A percentile compares a stretch with the other conserved stretches of the same genome.
These are phyloP conservation scores for Acrocera orbiculus DNA, from an alignment of 2,888 invertebrate genomes.

Conservation along the genomic window DNA sequence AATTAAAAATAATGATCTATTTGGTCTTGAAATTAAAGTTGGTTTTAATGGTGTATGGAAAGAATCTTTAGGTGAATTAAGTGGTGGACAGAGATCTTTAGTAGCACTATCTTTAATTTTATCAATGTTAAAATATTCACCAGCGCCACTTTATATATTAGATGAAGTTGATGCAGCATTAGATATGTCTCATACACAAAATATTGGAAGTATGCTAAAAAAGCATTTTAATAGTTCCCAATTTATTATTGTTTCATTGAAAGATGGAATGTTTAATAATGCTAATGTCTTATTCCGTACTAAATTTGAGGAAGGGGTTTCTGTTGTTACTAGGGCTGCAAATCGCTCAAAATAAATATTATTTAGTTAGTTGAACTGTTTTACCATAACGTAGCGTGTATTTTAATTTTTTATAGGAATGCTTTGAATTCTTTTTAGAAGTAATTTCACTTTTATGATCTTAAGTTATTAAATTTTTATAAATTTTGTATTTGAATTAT, in stretches of 20 bases:
- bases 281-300: constrained; percentile 95
- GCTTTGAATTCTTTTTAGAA: too few relatives aligned
- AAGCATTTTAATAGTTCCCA: constrained; percentile 78
- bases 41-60: constrained; percentile 91
- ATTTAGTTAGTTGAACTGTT: not conserved
- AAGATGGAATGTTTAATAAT: constrained; percentile 99
- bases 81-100: constrained; percentile 90
- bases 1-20: constrained; percentile 32
- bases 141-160: constrained; percentile 94
- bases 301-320: constrained; percentile 87
- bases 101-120: constrained; percentile 92
- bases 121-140: constrained; percentile 91
- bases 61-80: constrained; percentile 85
- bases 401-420: too few relatives aligned
- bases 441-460: too few relatives aligned
- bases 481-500: too few relatives aligned
- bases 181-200: constrained; percentile 95
- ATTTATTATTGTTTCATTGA: constrained; percentile 95
- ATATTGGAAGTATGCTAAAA: constrained; percentile 90
- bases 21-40: constrained; percentile 82
- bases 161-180: constrained; percentile 98
- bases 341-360: constrained; percentile 9
- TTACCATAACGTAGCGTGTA: too few relatives aligned
- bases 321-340: constrained; percentile 56
- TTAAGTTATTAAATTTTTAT: too few relatives aligned